These are phyloP conservation scores for Cephus runcator DNA, from an alignment of 2,888 invertebrate genomes.

Conservation along the genomic window DNA sequence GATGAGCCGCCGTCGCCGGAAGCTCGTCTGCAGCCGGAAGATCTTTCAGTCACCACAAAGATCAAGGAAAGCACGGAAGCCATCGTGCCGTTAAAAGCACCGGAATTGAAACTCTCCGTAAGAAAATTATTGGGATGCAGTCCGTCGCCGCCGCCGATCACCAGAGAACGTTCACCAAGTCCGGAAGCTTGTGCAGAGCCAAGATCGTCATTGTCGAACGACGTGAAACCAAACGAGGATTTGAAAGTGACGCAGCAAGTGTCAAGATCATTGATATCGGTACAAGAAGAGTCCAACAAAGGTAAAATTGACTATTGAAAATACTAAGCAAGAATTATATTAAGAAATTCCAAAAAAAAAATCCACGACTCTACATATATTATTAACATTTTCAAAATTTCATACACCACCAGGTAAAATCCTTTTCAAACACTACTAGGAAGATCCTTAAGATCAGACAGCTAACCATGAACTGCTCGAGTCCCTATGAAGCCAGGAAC, in stretches of 20 bases:
- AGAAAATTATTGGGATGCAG: constrained; percentile 57
- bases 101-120: constrained; percentile 57
- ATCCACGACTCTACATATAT: too few species aligned
- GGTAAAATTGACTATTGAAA: neutral
- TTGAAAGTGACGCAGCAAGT: neutral
- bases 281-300: constrained; percentile 6
- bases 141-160: constrained; percentile 49
- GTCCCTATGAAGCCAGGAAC: neutral
- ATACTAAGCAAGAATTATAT: neutral
- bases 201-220: neutral
- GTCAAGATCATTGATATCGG: neutral
- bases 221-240: constrained; percentile 1
- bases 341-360: neutral
- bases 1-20: constrained; percentile 51
- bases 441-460: neutral
- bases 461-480: neutral
- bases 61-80: constrained; percentile 23
- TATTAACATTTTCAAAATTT: too few species aligned
- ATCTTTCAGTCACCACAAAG: constrained; percentile 51
- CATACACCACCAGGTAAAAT: too few species aligned
- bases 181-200: constrained; percentile 30
- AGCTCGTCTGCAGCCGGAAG: constrained; percentile 53
- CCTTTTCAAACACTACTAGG: neutral
- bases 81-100: constrained; percentile 38
- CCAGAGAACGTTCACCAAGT: constrained; percentile 38